phyloP scores from a whole-genome alignment of 2,888 invertebrate species.

The Hanleya hanleyi region DNA sequence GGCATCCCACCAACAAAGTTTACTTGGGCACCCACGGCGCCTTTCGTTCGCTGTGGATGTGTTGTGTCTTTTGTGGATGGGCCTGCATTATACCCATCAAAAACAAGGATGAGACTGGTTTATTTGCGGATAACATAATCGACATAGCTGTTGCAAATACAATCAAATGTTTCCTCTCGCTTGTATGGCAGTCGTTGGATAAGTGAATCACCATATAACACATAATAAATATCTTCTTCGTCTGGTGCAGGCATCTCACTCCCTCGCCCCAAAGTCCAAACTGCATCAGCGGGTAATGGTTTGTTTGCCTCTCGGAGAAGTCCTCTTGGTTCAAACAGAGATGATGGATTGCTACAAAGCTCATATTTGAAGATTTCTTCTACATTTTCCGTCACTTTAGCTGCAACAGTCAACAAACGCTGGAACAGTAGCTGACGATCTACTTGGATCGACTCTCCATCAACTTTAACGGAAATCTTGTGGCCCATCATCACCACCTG shows the following conservation, averaged over 20 bases:
- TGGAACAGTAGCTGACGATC: constrained; percentile 35
- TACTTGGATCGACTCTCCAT: constrained; percentile 14
- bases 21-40: constrained; percentile 22
- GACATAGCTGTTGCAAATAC: constrained; percentile 9
- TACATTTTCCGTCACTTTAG: not conserved
- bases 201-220: constrained; percentile 16
- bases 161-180: constrained; percentile 14
- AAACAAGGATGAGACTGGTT: constrained; percentile 24
- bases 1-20: constrained; percentile 25
- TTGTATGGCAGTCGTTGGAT: constrained; percentile 20
- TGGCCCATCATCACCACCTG: constrained; percentile 18
- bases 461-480: constrained; percentile 18
- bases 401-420: constrained; percentile 16
- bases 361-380: constrained; percentile 26
- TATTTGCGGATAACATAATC: constrained; percentile 18
- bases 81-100: constrained; percentile 31
- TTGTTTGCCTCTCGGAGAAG: constrained; percentile 23
- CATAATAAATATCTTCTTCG: not conserved
- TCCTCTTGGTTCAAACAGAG: constrained; percentile 27
- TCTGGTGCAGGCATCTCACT: not conserved
- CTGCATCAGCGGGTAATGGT: constrained; percentile 27
- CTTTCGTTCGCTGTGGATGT: constrained; percentile 17
- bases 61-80: constrained; percentile 27
- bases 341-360: constrained; percentile 20
- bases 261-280: not conserved